Evolutionary conservation across 1,140 invertebrate species (phyloP).

Genomic region (Drosophila jambulina): DNA sequence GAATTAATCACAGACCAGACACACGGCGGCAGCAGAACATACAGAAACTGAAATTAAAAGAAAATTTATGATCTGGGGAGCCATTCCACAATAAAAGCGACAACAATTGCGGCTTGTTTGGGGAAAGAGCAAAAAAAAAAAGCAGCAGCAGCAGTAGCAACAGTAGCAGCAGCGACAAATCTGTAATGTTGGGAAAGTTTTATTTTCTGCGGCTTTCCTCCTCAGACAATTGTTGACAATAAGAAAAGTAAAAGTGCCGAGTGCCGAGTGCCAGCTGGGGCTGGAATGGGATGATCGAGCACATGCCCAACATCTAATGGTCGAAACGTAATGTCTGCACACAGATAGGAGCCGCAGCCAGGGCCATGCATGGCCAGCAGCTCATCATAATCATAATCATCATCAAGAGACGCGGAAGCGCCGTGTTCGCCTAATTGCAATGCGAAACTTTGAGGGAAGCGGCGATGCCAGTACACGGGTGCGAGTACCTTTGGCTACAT

Average conservation of each 20-base stretch:
- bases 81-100: constrained; percentile 49
- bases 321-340: constrained; percentile 28
- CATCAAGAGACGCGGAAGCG: constrained; percentile 44
- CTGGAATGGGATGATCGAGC: constrained; percentile 45
- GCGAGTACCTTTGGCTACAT: constrained; percentile 53
- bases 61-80: constrained; percentile 66
- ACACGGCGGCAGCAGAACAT: constrained; percentile 33
- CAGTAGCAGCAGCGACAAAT: constrained; percentile 14
- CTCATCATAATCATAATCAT: constrained; percentile 54
- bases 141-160: constrained; percentile 5
- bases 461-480: background rate
- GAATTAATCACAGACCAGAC: constrained; percentile 22
- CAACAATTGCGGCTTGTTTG: constrained; percentile 32
- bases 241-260: constrained; percentile 74
- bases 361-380: constrained; percentile 25
- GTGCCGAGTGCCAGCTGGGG: constrained; percentile 16
- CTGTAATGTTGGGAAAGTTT: constrained; percentile 72
- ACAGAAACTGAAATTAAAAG: constrained; percentile 65
- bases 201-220: constrained; percentile 47
- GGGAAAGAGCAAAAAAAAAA: background rate
- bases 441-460: constrained; percentile 58
- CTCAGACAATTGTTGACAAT: constrained; percentile 65
- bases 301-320: constrained; percentile 34
- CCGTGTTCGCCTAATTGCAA: constrained; percentile 37
- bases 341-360: background rate